Evolutionary conservation across 2,888 invertebrate genomes (phyloP), one percentile per base, ranked within the genome.

Genomic region (Euphydryas editha): DNA sequence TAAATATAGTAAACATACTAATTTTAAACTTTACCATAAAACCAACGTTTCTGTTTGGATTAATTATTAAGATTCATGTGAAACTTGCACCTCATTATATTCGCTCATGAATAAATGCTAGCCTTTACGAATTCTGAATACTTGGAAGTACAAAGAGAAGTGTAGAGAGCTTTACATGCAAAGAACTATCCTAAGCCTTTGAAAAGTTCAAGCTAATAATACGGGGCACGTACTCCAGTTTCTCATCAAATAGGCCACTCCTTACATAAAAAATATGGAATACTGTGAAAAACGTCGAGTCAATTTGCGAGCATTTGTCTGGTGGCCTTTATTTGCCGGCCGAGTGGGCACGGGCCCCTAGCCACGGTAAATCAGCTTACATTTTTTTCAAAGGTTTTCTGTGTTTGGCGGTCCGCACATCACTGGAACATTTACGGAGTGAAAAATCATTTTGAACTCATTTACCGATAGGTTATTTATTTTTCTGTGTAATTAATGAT

Each of bases 221-320:
- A 62, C 62, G 62, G 46, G 58, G 58, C 66, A 64, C 59, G 63
- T 58, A 67, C 66, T 67, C 42, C 51, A 67, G 73, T 73, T 74
- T 80, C 78, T 78, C 78, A 76, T 77, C 75, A 79, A 82, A 78
- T 78, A 79, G 74, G 76, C 65, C 59, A 54, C 74, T 71, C 67
- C 73, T 82, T 81, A 66, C 57, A 67, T 65, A 68, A 69, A 84
- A 87, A 87, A 85, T 87, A 86, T 87, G 83, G 84, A 82, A 83
- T 86, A 86, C 85, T 82, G 86, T 87, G 85, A 87, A 87, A 89
- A 90, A 88, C 85, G 87, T 90, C 81, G 86, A 90, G 89, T 90
- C 90, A 90, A 92, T 92, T 91, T 91, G 87, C 82, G 83, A 88
- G 86, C 89, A 90, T 91, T 91, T 90, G 90, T 90, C 90, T 90